Conservation (phyloP, 2,113 vertebrate genomes). For the Pithys albifrons region DNA sequence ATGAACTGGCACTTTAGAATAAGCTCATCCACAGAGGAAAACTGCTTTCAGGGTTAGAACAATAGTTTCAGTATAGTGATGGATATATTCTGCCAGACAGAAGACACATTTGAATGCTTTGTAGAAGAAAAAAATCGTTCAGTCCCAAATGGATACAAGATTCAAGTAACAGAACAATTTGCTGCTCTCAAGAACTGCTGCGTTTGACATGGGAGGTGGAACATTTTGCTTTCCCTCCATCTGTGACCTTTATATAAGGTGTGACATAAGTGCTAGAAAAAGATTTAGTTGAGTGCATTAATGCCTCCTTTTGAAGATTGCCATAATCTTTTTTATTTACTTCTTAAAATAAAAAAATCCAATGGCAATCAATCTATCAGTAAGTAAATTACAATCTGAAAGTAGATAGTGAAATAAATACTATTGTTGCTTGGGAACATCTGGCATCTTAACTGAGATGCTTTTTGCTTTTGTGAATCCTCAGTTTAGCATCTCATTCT, state of each 20-base stretch:
- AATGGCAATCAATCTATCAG: slow-evolving; percentile 8
- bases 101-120: slow-evolving; percentile 45
- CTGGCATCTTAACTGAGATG: slow-evolving; percentile 7
- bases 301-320: not conserved
- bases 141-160: slow-evolving; percentile 39
- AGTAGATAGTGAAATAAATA: slow-evolving; percentile 33
- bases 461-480: slow-evolving; percentile 13
- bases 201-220: not conserved
- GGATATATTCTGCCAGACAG: slow-evolving; percentile 41
- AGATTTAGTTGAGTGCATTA: slow-evolving; percentile 14
- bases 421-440: slow-evolving; percentile 27
- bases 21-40: slow-evolving; percentile 39
- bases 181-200: not conserved
- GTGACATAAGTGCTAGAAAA: slow-evolving; percentile 27
- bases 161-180: slow-evolving; percentile 16
- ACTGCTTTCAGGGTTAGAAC: slow-evolving; percentile 56
- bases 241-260: slow-evolving; percentile 15
- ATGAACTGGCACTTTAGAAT: slow-evolving; percentile 56
- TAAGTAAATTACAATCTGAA: slow-evolving; percentile 12
- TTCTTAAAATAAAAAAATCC: not conserved
- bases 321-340: slow-evolving; percentile 28
- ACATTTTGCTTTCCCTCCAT: slow-evolving; percentile 7
- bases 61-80: slow-evolving; percentile 2
- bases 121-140: slow-evolving; percentile 15
- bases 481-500: not conserved